Percentiles rank a stretch among this genome's conserved stretches.
These are phyloP conservation scores for Caradrina clavipalpis DNA, from an alignment of 2,888 invertebrate genomes.

Conservation along the genomic window DNA sequence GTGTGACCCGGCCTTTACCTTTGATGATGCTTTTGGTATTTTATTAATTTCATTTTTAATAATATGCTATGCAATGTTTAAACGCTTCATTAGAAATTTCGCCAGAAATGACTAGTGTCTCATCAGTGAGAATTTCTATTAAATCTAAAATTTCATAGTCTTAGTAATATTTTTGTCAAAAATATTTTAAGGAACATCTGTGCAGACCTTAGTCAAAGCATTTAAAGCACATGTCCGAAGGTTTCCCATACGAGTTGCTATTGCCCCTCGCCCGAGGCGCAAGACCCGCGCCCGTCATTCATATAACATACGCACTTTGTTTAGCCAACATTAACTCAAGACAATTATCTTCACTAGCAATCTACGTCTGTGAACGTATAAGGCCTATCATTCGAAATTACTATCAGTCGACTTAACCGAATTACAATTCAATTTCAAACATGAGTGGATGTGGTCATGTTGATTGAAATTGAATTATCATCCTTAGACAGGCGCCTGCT, in stretches of 20 bases:
- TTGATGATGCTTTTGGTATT: not conserved
- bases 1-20: no score
- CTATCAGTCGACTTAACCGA: slow-evolving; percentile 51
- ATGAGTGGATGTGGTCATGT: slow-evolving; percentile 26
- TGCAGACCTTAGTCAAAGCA: slow-evolving; percentile 56
- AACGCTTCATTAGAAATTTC: no score
- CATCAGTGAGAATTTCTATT: not conserved
- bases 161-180: not conserved
- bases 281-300: slow-evolving; percentile 79
- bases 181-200: slow-evolving; percentile 12
- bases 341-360: slow-evolving; percentile 86
- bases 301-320: slow-evolving; percentile 82
- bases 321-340: slow-evolving; percentile 81
- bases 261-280: slow-evolving; percentile 76
- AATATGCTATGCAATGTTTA: not conserved
- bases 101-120: no score
- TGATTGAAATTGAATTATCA: slow-evolving; percentile 39
- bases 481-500: slow-evolving; percentile 16
- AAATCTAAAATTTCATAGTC: not conserved
- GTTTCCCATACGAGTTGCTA: slow-evolving; percentile 82
- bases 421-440: slow-evolving; percentile 55
- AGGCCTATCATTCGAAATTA: slow-evolving; percentile 65
- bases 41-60: slow-evolving; percentile 7
- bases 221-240: slow-evolving; percentile 64
- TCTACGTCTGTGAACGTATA: slow-evolving; percentile 76